Evolutionary conservation across 1,140 invertebrate genomes (phyloP).

Genomic region (Eumeta japonica): DNA sequence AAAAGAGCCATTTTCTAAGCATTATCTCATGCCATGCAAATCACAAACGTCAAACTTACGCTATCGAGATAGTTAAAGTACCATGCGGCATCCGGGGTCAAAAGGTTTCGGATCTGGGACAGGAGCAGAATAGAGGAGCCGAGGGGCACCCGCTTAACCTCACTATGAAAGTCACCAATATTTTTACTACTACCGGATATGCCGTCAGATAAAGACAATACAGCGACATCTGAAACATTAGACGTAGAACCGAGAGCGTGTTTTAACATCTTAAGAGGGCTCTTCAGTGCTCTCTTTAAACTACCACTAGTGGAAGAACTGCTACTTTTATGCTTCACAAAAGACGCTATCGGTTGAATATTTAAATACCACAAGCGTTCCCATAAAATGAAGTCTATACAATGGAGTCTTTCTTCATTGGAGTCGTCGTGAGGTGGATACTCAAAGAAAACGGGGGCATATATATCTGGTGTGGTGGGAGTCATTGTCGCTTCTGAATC

Average conservation of each 20-base stretch:
- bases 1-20: slow-evolving; percentile 9
- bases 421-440: slow-evolving; percentile 16
- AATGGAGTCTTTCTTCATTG: slow-evolving; percentile 26
- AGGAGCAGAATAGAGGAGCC: slow-evolving; percentile 33
- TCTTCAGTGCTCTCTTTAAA: slow-evolving; percentile 28
- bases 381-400: slow-evolving; percentile 51
- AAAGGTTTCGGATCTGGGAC: slow-evolving; percentile 33
- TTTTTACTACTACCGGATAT: slow-evolving; percentile 31
- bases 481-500: slow-evolving; percentile 29
- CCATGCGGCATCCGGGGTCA: slow-evolving; percentile 42
- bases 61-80: slow-evolving; percentile 49
- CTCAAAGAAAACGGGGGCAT: slow-evolving; percentile 46
- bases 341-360: slow-evolving; percentile 35
- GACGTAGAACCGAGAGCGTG: neutral
- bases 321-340: slow-evolving; percentile 20
- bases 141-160: slow-evolving; percentile 34
- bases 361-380: slow-evolving; percentile 37
- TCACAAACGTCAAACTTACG: slow-evolving; percentile 42
- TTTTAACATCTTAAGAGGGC: slow-evolving; percentile 3
- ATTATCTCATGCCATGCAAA: no score
- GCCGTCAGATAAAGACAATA: slow-evolving; percentile 36
- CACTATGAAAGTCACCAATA: slow-evolving; percentile 34
- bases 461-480: slow-evolving; percentile 33
- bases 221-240: slow-evolving; percentile 41
- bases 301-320: slow-evolving; percentile 31